phyloP scores from a whole-genome alignment of 2,113 vertebrate species.

The Ciconia maguari region DNA sequence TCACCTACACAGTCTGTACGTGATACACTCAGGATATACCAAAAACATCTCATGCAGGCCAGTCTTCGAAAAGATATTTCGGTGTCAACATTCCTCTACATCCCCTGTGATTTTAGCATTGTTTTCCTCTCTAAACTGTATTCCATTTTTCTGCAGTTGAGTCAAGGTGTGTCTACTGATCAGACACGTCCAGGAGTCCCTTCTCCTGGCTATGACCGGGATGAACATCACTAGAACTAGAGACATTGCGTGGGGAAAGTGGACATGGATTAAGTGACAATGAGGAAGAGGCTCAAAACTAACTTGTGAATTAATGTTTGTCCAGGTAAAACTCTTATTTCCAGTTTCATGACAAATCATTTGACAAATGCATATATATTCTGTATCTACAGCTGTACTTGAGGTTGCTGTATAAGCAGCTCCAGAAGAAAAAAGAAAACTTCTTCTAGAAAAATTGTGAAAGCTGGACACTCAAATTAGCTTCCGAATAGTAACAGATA shows the following conservation, averaged over 20 bases:
- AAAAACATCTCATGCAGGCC: neutral
- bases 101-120: neutral
- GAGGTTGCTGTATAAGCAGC: neutral
- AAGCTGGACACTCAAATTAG: neutral
- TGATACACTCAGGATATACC: neutral
- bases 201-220: neutral
- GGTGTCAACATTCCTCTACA: neutral
- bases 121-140: neutral
- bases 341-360: neutral
- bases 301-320: neutral
- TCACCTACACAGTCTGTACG: neutral
- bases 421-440: neutral
- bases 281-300: neutral
- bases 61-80: neutral
- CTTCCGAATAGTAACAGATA: neutral
- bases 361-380: neutral
- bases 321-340: neutral
- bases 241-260: neutral
- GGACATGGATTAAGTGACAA: neutral
- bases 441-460: neutral
- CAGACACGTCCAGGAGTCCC: neutral
- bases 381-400: neutral
- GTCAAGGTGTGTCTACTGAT: neutral
- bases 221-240: neutral
- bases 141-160: neutral